A percentile compares a stretch with the other conserved stretches of the same genome.
Evolutionary conservation across 1,140 invertebrate species (phyloP).

Genomic region (Ceratina australensis): DNA sequence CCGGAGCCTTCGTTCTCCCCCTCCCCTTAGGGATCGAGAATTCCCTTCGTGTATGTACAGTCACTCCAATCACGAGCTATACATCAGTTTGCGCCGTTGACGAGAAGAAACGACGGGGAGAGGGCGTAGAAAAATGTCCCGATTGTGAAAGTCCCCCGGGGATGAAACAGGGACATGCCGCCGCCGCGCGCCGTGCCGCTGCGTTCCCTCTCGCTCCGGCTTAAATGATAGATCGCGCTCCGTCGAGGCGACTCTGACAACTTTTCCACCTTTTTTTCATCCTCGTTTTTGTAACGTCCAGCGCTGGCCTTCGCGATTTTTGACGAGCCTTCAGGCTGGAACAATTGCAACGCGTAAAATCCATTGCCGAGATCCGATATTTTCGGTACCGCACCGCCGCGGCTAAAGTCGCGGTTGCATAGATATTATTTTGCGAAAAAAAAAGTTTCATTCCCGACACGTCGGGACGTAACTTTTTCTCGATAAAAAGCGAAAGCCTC

Average conservation of each 20-base stretch:
- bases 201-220: conserved; percentile 7
- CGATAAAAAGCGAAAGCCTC: neutral
- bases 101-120: conserved; percentile 47
- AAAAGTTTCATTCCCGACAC: neutral
- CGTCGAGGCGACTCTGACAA: neutral
- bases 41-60: conserved; percentile 59
- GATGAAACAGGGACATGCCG: conserved; percentile 40
- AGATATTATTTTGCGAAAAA: neutral
- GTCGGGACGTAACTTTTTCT: neutral
- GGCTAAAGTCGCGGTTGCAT: too few species aligned
- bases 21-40: conserved; percentile 38
- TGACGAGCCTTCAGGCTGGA: neutral
- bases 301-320: neutral
- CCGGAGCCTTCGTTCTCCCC: conserved; percentile 13
- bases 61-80: conserved; percentile 75
- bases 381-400: too few species aligned
- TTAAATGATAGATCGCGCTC: conserved; percentile 65
- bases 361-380: too few species aligned
- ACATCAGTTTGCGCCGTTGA: conserved; percentile 67
- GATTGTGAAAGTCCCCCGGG: conserved; percentile 70
- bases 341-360: neutral
- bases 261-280: neutral
- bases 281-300: neutral
- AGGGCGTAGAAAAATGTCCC: conserved; percentile 54
- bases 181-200: neutral